These are phyloP conservation scores for Apis laboriosa DNA, from an alignment of 1,140 invertebrate genomes.

Conservation along the genomic window DNA sequence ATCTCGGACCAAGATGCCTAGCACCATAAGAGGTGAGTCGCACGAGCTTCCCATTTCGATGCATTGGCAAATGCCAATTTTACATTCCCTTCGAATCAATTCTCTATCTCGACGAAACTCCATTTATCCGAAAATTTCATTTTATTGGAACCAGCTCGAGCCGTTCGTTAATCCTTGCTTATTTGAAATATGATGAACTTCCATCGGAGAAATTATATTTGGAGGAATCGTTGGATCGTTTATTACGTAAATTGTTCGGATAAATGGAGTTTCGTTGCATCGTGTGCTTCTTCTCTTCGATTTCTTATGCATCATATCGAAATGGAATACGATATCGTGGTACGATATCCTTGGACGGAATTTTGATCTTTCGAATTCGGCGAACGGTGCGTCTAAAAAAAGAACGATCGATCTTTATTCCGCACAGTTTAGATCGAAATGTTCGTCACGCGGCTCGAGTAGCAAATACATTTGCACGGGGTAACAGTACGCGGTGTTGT, in stretches of 20 bases:
- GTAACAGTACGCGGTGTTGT: slow-evolving; percentile 73
- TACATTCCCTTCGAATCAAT: not conserved
- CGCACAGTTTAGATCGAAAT: slow-evolving; percentile 7
- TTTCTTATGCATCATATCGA: not conserved
- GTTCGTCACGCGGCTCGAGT: slow-evolving; percentile 30
- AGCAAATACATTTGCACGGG: slow-evolving; percentile 69
- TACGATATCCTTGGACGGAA: not conserved
- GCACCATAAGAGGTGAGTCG: slow-evolving; percentile 82
- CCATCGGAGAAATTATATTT: too few species aligned
- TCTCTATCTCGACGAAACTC: too few species aligned
- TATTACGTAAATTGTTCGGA: too few species aligned
- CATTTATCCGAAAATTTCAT: too few species aligned
- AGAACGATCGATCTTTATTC: slow-evolving; percentile 11
- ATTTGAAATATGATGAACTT: too few species aligned
- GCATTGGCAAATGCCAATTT: too few species aligned
- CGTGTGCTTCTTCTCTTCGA: not conserved
- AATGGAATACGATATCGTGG: not conserved
- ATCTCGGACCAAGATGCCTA: slow-evolving; percentile 80
- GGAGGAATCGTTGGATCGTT: too few species aligned
- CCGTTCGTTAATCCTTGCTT: too few species aligned
- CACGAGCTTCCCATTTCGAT: too few species aligned
- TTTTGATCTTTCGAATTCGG: not conserved
- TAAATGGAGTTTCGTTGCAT: too few species aligned
- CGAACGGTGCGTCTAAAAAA: not conserved
- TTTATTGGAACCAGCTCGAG: too few species aligned